phyloP scores from a whole-genome alignment of 2,113 vertebrate species.

The Microcebus griseorufus region DNA sequence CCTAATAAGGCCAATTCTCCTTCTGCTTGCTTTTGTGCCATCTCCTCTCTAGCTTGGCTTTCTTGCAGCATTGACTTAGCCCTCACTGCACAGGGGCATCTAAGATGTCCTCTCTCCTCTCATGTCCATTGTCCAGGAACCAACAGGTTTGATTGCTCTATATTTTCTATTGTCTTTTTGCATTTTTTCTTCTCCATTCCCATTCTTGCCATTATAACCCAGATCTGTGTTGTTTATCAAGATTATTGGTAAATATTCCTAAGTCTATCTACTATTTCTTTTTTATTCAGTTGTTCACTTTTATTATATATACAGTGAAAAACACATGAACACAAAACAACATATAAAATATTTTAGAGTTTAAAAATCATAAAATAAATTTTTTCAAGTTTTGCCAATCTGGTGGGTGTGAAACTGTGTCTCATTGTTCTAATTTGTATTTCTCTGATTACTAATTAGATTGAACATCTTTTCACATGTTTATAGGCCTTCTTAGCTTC shows the following conservation, averaged over 20 bases:
- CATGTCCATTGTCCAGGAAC: background rate
- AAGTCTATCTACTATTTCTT: background rate
- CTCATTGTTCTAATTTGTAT: conserved; percentile 19
- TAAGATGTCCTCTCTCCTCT: background rate
- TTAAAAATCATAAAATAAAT: background rate
- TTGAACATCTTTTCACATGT: background rate
- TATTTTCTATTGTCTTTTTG: background rate
- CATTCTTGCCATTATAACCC: background rate
- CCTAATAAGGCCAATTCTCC: background rate
- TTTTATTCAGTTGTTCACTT: background rate
- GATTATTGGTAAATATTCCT: background rate
- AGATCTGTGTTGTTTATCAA: background rate
- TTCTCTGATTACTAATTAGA: background rate
- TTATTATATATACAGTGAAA: background rate
- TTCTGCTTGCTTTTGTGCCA: background rate
- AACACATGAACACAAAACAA: background rate
- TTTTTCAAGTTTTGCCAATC: background rate
- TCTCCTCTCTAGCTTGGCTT: background rate
- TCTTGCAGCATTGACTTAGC: background rate
- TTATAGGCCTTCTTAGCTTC: background rate
- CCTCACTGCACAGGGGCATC: background rate
- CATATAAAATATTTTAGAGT: background rate
- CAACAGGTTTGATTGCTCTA: background rate
- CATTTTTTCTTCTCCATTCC: background rate
- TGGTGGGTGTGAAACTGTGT: background rate